phyloP scores from a whole-genome alignment of 1,140 invertebrate genomes.

The Pseudomyrmex gracilis region DNA sequence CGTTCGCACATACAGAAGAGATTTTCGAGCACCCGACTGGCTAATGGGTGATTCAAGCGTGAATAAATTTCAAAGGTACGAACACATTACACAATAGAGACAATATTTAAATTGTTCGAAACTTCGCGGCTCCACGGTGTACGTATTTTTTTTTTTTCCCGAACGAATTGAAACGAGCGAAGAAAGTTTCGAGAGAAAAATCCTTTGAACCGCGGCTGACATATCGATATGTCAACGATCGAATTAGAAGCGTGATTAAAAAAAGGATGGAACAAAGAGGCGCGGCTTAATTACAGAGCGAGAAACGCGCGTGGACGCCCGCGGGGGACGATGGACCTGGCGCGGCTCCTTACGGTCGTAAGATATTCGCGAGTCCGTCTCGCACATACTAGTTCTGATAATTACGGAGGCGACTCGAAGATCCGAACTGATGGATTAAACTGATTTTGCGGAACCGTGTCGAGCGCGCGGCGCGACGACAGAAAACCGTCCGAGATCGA shows the following conservation, averaged over 20 bases:
- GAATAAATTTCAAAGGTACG: too few relatives aligned
- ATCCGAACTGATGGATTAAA: constrained; percentile 46
- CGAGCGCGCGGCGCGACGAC: constrained; percentile 37
- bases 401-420: constrained; percentile 55
- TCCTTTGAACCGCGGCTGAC: background rate
- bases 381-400: constrained; percentile 26
- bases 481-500: constrained; percentile 22
- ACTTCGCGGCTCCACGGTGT: too few relatives aligned
- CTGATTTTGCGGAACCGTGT: constrained; percentile 40
- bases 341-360: constrained; percentile 31
- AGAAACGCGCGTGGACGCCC: constrained; percentile 45
- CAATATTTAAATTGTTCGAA: too few relatives aligned
- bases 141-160: constrained; percentile 9
- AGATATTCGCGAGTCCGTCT: constrained; percentile 42
- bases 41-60: too few relatives aligned
- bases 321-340: constrained; percentile 19
- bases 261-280: constrained; percentile 53
- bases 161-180: background rate
- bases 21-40: too few relatives aligned
- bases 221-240: constrained; percentile 41
- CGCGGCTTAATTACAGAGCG: constrained; percentile 49
- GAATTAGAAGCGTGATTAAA: constrained; percentile 35
- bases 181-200: constrained; percentile 12
- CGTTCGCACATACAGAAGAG: too few relatives aligned
- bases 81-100: too few relatives aligned